Percentiles rank a stretch among this genome's conserved stretches.
Conservation (phyloP, 2,888 invertebrate genomes). For the Aspidapion aeneum region DNA sequence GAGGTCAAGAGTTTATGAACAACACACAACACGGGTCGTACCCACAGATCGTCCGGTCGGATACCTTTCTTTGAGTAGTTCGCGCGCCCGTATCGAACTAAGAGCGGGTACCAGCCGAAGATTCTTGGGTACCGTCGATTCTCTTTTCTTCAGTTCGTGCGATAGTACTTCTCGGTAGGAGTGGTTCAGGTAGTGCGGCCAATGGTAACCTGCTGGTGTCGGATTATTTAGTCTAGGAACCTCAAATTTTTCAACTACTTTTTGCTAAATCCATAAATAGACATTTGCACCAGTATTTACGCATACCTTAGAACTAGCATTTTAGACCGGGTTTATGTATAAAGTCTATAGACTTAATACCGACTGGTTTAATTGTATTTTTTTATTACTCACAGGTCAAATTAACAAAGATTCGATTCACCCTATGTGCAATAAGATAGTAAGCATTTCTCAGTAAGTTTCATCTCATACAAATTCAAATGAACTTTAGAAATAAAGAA, state of each 20-base stretch:
- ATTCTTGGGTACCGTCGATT: background rate
- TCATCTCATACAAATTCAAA: no score
- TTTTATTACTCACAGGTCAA: slow-evolving; percentile 5
- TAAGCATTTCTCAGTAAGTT: no score
- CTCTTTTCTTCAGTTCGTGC: background rate
- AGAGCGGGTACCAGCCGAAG: background rate
- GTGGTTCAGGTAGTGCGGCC: slow-evolving; percentile 4
- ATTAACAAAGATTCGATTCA: no score
- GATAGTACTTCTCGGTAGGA: background rate
- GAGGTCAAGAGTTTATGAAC: background rate
- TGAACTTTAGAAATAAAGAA: no score
- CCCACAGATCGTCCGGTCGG: background rate
- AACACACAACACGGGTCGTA: background rate
- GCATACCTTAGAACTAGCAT: no score
- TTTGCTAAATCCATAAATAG: no score
- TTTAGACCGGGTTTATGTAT: no score
- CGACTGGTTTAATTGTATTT: no score
- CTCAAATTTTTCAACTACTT: no score
- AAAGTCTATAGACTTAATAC: no score
- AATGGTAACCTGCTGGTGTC: slow-evolving; percentile 16
- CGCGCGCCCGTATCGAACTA: background rate
- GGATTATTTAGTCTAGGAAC: background rate
- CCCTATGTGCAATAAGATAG: no score
- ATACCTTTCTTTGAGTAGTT: background rate
- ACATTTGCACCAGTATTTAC: no score